Percentiles rank a stretch among this genome's conserved stretches.
phyloP scores from a whole-genome alignment of 1,140 invertebrate species.

The Polypedilum vanderplanki region DNA sequence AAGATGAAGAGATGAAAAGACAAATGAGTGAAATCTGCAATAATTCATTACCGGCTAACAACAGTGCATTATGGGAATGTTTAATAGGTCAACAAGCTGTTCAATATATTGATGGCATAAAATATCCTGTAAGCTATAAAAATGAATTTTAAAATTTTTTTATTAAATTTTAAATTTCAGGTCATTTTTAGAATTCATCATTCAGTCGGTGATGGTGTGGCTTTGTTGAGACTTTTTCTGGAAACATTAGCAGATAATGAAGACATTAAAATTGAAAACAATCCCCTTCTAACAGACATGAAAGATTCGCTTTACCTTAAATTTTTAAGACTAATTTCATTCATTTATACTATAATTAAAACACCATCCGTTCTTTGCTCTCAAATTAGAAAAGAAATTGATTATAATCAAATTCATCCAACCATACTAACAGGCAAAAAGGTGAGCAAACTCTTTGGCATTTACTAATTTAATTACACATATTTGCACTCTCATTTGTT shows the following conservation, averaged over 20 bases:
- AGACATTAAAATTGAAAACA: neutral
- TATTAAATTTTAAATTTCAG: constrained; percentile 34
- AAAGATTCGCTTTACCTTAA: neutral
- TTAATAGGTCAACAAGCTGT: constrained; percentile 35
- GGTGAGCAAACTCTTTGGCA: neutral
- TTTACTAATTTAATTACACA: neutral
- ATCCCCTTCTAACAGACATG: neutral
- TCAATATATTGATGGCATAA: constrained; percentile 30
- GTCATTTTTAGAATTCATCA: constrained; percentile 44
- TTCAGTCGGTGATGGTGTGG: constrained; percentile 41
- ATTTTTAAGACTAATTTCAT: neutral
- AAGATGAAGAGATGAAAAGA: constrained; percentile 34
- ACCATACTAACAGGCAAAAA: neutral
- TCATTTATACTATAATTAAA: neutral
- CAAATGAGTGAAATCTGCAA: constrained; percentile 36
- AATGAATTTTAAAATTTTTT: neutral
- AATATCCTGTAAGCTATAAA: constrained; percentile 31
- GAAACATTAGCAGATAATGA: constrained; percentile 37
- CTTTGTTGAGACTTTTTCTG: constrained; percentile 38
- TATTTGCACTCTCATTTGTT: neutral
- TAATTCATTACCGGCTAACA: constrained; percentile 35
- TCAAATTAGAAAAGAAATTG: constrained; percentile 9
- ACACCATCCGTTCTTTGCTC: neutral
- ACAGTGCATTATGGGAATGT: constrained; percentile 40
- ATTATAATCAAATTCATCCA: constrained; percentile 25